A percentile compares a stretch with the other conserved stretches of the same genome.
These are phyloP conservation scores for Euproctis similis DNA, from an alignment of 2,888 invertebrate genomes.

Conservation along the genomic window DNA sequence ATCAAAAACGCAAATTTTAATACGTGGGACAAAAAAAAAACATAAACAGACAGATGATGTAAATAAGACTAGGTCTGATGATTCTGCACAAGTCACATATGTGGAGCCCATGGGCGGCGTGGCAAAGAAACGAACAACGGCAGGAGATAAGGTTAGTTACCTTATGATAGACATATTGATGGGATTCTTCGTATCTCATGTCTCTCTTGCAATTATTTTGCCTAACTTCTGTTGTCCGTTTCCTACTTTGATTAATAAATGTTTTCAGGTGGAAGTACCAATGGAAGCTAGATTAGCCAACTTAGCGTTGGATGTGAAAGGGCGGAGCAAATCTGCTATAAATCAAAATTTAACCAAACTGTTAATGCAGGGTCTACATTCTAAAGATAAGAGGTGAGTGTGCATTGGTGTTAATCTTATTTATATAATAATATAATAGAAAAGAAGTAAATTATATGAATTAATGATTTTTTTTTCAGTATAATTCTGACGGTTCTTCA, in stretches of 20 bases:
- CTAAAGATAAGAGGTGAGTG: conserved; percentile 81
- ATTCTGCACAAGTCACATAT: conserved; percentile 29
- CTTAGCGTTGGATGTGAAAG: conserved; percentile 79
- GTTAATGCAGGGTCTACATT: conserved; percentile 89
- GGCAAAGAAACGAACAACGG: conserved; percentile 46
- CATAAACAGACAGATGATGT: conserved; percentile 33
- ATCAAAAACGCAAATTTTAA: conserved; percentile 70
- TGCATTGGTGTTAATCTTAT: too few relatives aligned
- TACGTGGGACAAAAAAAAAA: conserved; percentile 38
- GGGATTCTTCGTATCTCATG: too few relatives aligned
- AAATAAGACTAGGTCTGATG: conserved; percentile 35
- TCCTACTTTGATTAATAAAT: not conserved
- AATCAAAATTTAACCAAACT: conserved; percentile 86
- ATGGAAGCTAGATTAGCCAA: conserved; percentile 90
- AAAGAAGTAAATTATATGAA: too few relatives aligned
- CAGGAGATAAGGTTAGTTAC: conserved; percentile 48
- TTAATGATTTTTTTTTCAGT: too few relatives aligned
- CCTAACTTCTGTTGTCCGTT: too few relatives aligned
- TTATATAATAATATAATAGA: too few relatives aligned
- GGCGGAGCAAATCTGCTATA: conserved; percentile 49
- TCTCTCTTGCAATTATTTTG: too few relatives aligned
- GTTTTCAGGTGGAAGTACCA: conserved; percentile 78
- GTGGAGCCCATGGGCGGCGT: conserved; percentile 60
- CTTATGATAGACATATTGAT: too few relatives aligned
- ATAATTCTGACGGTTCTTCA: conserved; percentile 84